Percentiles rank a stretch among this genome's conserved stretches.
Evolutionary conservation across 2,113 vertebrate genomes (phyloP).

Genomic region (Casuarius casuarius): DNA sequence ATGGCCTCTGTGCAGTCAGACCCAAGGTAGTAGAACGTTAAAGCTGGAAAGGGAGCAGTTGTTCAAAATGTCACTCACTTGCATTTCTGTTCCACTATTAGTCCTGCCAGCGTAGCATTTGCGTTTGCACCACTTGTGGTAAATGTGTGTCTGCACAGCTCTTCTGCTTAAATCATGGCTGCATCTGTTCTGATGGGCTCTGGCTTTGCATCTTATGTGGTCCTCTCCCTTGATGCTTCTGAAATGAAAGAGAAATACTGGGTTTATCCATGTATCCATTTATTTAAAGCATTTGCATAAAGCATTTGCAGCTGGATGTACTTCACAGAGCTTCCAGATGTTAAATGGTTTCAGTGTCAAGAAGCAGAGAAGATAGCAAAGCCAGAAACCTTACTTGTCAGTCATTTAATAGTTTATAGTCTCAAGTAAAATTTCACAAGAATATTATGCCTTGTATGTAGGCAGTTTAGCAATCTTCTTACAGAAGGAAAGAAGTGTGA

Average conservation of each 20-base stretch:
- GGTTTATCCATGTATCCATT: neutral
- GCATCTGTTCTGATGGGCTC: neutral
- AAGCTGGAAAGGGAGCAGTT: neutral
- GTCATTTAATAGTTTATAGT: neutral
- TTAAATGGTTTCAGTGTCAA: neutral
- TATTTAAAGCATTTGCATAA: constrained; percentile 6
- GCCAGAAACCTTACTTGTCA: neutral
- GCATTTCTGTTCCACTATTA: neutral
- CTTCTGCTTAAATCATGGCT: neutral
- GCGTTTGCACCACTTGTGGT: neutral
- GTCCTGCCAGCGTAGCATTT: neutral
- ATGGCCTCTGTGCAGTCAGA: neutral
- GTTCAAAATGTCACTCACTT: neutral
- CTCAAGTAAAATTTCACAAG: neutral
- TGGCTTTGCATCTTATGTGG: neutral
- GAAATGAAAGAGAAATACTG: neutral
- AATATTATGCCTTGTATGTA: neutral
- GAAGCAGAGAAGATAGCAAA: neutral
- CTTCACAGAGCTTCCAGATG: constrained; percentile 2
- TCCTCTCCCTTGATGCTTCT: neutral
- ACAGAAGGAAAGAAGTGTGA: neutral
- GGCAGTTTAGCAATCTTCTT: neutral
- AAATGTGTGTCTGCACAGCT: neutral
- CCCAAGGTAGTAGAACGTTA: neutral
- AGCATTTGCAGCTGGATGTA: neutral